phyloP scores from a whole-genome alignment of 2,113 vertebrate genomes.

The Holacanthus passer region DNA sequence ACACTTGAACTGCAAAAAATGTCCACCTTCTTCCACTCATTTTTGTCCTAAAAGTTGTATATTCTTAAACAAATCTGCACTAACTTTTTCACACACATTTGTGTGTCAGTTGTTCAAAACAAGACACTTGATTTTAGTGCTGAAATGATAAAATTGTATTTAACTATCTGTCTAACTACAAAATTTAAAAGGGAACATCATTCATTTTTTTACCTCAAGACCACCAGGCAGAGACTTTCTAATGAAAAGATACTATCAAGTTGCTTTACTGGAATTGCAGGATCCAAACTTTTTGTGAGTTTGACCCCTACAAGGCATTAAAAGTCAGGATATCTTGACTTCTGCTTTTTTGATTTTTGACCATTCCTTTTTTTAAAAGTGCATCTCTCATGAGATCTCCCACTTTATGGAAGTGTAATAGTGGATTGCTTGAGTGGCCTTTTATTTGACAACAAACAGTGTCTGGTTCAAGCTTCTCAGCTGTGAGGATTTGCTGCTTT shows the following conservation, averaged over 20 bases:
- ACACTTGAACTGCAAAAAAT: constrained; percentile 35
- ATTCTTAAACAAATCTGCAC: no score
- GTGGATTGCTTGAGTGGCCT: neutral
- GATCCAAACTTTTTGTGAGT: neutral
- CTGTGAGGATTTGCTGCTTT: constrained; percentile 1
- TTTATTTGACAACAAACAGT: neutral
- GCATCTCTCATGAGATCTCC: neutral
- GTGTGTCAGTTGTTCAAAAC: neutral
- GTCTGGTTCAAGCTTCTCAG: neutral
- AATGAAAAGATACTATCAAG: neutral
- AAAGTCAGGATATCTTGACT: neutral
- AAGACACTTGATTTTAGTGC: neutral
- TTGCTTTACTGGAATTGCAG: neutral
- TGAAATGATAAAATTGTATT: neutral
- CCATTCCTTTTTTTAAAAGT: no score
- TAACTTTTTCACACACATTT: no score
- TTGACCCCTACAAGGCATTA: neutral
- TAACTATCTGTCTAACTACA: neutral
- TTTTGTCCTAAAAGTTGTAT: constrained; percentile 12
- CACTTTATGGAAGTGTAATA: neutral
- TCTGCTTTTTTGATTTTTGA: neutral
- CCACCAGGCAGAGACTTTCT: neutral
- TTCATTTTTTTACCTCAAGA: neutral
- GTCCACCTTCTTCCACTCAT: neutral
- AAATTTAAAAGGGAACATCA: neutral